Evolutionary conservation across 2,888 invertebrate genomes (phyloP).

Genomic region (Trimorus sp.): DNA sequence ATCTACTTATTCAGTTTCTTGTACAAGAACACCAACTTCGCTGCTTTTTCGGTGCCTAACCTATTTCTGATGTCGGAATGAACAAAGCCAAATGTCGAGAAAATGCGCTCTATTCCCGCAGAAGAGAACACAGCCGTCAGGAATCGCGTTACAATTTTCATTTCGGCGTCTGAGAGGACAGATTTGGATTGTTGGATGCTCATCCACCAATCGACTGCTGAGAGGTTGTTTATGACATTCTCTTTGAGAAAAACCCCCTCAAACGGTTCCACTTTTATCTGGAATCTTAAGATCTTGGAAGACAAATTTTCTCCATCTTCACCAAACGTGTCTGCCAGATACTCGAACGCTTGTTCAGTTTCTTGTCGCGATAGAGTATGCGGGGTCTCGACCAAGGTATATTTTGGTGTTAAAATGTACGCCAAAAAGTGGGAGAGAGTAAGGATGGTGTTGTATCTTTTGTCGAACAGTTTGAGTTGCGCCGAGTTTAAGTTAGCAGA

Average conservation of each 20-base stretch:
- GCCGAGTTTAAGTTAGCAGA: too few species aligned
- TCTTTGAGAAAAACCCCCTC: slow-evolving; percentile 15
- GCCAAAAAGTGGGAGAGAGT: too few species aligned
- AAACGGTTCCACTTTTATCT: slow-evolving; percentile 21
- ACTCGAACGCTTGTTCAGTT: slow-evolving; percentile 12
- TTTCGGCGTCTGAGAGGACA: slow-evolving; percentile 11
- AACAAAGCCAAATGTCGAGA: slow-evolving; percentile 25
- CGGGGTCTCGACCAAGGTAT: too few species aligned
- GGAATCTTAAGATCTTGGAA: slow-evolving; percentile 18
- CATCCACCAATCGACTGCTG: slow-evolving; percentile 20
- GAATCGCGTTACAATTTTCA: background rate
- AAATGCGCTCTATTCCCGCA: slow-evolving; percentile 13
- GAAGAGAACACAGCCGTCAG: slow-evolving; percentile 14
- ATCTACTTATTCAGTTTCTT: too few species aligned
- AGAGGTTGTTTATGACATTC: slow-evolving; percentile 7
- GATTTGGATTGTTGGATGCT: slow-evolving; percentile 17
- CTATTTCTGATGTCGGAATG: slow-evolving; percentile 27
- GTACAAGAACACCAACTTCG: background rate
- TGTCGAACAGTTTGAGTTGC: too few species aligned
- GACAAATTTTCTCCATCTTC: background rate
- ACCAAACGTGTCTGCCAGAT: slow-evolving; percentile 14
- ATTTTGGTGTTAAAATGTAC: too few species aligned
- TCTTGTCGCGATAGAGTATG: too few species aligned
- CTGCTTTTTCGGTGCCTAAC: slow-evolving; percentile 8
- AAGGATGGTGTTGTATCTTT: too few species aligned